Base-by-base conservation (phyloP, 2,888 invertebrate species). In the Polymixis lichenea region DNA sequence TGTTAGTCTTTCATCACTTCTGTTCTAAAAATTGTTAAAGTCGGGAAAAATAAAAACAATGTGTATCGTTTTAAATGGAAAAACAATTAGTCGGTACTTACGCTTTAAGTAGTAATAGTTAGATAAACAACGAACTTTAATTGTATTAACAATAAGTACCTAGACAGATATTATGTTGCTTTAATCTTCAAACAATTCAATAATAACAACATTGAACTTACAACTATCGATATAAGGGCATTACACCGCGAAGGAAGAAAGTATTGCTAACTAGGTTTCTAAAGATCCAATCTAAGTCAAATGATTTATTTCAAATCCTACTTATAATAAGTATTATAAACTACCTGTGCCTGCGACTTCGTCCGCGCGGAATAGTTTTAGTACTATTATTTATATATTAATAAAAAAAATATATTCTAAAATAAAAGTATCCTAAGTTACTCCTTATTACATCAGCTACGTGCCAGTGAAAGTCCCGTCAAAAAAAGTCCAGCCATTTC, bases 171-270 rank as follows among this genome's bases (percentile, higher is more conserved):
- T 71, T 38, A 60, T 68, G 32, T 61, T 82, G 22, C n/a, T 19
- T 28, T 61, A 46, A 58, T 66, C 25, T 58, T 78, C 19, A 15
- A 70, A 51, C 25, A 53, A 81, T 66, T 83, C 17, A 74, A 82
- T 78, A 38, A 62, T 55, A 70, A 62, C 51, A 25, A 43, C 49
- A 67, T 55, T 78, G 58, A 82, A 78, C 65, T 17, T 32, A 22
- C 11, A n/a, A 46, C 65, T 55, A 56, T 56, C 61, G 68, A 72
- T 70, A 77, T 69, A 43, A 56, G 65, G 19, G n/a, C 68, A 61
- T 73, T 78, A 58, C 25, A 69, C 60, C 11, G 17, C 11, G 15
- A 77, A 8, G n/a, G 49, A 70, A 49, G n/a, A 51, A 66, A 49
- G 13, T 64, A 11, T 25, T 19, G 53, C 19, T 62, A 56, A n/a